Evolutionary conservation across 2,113 vertebrate species (phyloP).

Genomic region (Hydrolagus affinis): DNA sequence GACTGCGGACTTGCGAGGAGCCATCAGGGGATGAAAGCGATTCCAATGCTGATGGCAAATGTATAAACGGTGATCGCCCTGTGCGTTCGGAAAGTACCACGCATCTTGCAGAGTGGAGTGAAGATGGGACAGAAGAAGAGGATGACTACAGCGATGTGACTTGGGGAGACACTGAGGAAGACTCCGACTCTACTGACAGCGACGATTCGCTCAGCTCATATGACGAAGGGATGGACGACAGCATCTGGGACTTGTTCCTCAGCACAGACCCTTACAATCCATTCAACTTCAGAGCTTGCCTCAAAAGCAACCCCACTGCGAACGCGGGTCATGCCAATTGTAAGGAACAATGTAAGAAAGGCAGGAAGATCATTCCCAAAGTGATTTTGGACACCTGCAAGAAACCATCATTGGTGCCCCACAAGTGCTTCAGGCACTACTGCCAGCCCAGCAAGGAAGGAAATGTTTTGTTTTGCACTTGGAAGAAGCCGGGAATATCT

Average conservation of each 20-base stretch:
- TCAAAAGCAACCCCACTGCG: slow-evolving; percentile 34
- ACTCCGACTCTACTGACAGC: slow-evolving; percentile 41
- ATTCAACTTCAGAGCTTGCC: slow-evolving; percentile 53
- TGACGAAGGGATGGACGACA: slow-evolving; percentile 49
- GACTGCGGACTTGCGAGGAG: not conserved
- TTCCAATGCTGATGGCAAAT: not conserved
- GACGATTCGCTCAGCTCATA: slow-evolving; percentile 50
- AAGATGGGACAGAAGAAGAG: slow-evolving; percentile 33
- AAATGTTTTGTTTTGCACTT: slow-evolving; percentile 41
- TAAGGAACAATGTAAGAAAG: slow-evolving; percentile 25
- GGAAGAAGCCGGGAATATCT: slow-evolving; percentile 42
- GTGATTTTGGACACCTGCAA: slow-evolving; percentile 11
- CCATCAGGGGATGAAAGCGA: not conserved
- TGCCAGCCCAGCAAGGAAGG: slow-evolving; percentile 38
- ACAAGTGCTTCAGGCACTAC: slow-evolving; percentile 38
- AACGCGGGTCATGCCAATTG: not conserved
- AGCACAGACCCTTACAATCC: slow-evolving; percentile 58
- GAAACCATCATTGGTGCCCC: slow-evolving; percentile 34
- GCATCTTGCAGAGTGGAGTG: not conserved
- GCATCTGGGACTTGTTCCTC: slow-evolving; percentile 56
- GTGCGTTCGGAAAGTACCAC: not conserved
- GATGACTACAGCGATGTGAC: not conserved
- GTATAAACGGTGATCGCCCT: not conserved
- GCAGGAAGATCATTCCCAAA: not conserved
- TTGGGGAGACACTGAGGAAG: not conserved